A percentile compares a stretch with the other conserved stretches of the same genome.
Conservation (phyloP, 2,888 invertebrate genomes). For the Sphaerophoria rueppellii region DNA sequence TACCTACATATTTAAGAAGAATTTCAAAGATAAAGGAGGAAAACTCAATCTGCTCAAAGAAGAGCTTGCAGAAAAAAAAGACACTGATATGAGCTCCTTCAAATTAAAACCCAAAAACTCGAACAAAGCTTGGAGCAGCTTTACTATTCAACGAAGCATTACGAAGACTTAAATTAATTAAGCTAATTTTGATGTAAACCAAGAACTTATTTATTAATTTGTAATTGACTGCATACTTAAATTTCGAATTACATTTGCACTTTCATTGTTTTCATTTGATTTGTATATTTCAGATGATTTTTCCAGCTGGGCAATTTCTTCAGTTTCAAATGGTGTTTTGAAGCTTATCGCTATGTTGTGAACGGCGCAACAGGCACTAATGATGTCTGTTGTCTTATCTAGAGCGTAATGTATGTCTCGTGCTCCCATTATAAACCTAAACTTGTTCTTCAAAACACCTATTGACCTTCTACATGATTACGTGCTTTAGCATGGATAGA, state of each 20-base stretch:
- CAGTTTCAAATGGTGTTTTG: not conserved
- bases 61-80: too few relatives aligned
- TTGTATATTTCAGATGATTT: not conserved
- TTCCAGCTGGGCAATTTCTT: not conserved
- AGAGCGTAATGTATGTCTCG: not conserved
- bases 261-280: not conserved
- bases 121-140: too few relatives aligned
- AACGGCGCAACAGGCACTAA: not conserved
- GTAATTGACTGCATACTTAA: not conserved
- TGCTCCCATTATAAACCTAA: not conserved
- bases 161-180: too few relatives aligned
- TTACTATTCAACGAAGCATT: too few relatives aligned
- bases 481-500: not conserved
- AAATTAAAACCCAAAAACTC: too few relatives aligned
- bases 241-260: not conserved
- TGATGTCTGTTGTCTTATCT: not conserved
- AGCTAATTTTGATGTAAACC: too few relatives aligned
- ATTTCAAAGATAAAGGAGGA: too few relatives aligned
- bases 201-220: too few relatives aligned
- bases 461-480: slow-evolving; percentile 2
- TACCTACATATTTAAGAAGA: not conserved
- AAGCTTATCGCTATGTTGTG: not conserved
- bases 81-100: too few relatives aligned
- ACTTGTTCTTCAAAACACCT: too few relatives aligned
- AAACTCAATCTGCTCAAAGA: too few relatives aligned